A percentile compares a stretch with the other conserved stretches of the same genome.
Conservation (phyloP, 2,113 vertebrate species). For the Lasiurus borealis region DNA sequence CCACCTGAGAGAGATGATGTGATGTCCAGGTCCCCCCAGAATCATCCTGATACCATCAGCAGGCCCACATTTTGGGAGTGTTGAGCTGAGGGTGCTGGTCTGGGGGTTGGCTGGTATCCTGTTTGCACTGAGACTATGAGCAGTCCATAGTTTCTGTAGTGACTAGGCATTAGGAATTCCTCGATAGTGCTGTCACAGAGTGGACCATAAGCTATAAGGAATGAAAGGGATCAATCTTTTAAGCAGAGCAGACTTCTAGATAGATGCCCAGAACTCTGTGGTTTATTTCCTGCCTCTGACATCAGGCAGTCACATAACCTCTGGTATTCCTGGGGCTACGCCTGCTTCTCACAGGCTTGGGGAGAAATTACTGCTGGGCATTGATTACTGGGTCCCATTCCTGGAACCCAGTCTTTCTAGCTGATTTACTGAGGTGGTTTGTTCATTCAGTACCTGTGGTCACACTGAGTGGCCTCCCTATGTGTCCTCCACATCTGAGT, state of each 20-base stretch:
- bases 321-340: background rate
- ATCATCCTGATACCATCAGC: background rate
- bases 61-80: background rate
- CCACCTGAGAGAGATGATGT: background rate
- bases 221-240: background rate
- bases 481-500: conserved; percentile 31
- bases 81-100: background rate
- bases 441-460: conserved; percentile 29
- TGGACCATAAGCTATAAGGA: background rate
- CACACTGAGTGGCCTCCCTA: background rate
- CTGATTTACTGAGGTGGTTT: background rate
- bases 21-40: background rate
- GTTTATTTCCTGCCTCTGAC: conserved; percentile 26
- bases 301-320: background rate
- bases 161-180: background rate
- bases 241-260: background rate
- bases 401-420: background rate
- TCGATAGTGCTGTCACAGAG: background rate
- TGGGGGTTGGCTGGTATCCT: background rate
- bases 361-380: background rate
- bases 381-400: background rate
- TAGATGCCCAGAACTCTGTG: conserved; percentile 7
- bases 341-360: background rate
- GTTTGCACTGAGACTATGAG: background rate
- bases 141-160: background rate